A percentile compares a stretch with the other conserved stretches of the same genome.
These are phyloP conservation scores for Atrichornis clamosus DNA, from an alignment of 2,113 vertebrate genomes.

Conservation along the genomic window DNA sequence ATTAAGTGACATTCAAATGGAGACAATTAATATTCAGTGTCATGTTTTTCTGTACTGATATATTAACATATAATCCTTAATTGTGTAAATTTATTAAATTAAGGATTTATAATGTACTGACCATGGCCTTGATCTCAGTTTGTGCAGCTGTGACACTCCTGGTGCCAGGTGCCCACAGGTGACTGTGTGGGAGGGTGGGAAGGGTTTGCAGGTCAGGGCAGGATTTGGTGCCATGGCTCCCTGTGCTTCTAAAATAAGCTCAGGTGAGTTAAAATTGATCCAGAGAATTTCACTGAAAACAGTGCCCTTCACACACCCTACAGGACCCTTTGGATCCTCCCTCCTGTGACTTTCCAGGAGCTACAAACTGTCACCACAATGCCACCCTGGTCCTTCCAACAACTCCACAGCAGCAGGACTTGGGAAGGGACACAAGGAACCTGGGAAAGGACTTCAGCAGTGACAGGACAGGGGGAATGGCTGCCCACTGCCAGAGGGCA, in stretches of 20 bases:
- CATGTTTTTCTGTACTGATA: background rate
- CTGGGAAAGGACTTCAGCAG: background rate
- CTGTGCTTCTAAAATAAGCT: background rate
- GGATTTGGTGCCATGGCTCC: background rate
- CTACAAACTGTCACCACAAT: background rate
- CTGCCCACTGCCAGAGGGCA: background rate
- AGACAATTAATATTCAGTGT: background rate
- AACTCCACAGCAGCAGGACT: background rate
- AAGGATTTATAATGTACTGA: accelerated
- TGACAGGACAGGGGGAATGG: background rate
- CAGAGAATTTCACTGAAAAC: background rate
- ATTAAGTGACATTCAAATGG: background rate
- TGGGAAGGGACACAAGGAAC: background rate
- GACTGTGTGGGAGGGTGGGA: too few species aligned
- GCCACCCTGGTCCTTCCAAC: background rate
- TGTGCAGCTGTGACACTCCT: background rate
- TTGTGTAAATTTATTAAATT: background rate
- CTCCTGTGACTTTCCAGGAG: background rate
- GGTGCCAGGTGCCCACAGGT: background rate
- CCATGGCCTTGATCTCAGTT: background rate
- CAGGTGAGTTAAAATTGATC: background rate
- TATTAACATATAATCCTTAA: background rate
- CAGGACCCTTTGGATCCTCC: background rate
- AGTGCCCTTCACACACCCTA: background rate
- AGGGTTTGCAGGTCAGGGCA: background rate